These are phyloP conservation scores for Andrena chrysosceles DNA, from an alignment of 2,888 invertebrate genomes.

Conservation along the genomic window DNA sequence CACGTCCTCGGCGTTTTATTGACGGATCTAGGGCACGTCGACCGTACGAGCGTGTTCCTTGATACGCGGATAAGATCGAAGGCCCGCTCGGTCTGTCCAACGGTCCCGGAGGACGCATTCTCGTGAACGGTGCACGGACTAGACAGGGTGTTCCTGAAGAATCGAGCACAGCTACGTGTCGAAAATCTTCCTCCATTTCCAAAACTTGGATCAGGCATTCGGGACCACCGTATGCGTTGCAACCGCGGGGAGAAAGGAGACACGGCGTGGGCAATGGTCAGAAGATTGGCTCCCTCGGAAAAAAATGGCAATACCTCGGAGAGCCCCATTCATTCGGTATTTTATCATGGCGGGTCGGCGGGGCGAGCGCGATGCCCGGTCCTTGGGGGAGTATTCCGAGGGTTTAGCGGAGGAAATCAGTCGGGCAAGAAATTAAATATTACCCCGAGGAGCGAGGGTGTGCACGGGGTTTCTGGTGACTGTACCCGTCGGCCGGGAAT, in stretches of 20 bases:
- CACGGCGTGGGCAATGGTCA: slow-evolving; percentile 54
- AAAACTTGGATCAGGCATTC: not conserved
- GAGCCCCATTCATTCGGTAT: slow-evolving; percentile 69
- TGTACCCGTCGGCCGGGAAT: slow-evolving; percentile 61
- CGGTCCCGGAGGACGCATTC: not conserved
- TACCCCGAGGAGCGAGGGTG: slow-evolving; percentile 72
- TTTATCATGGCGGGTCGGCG: slow-evolving; percentile 70
- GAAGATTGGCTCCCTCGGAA: slow-evolving; percentile 62
- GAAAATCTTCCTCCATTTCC: not conserved
- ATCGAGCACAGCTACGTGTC: not conserved
- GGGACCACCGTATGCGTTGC: not conserved
- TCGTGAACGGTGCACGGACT: not conserved
- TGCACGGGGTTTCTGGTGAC: slow-evolving; percentile 38
- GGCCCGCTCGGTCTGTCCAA: not conserved
- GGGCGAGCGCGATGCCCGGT: slow-evolving; percentile 39
- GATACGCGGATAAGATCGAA: not conserved
- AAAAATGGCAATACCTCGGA: slow-evolving; percentile 69
- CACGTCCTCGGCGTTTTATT: not conserved
- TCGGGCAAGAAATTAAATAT: slow-evolving; percentile 83
- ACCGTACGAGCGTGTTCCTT: not conserved
- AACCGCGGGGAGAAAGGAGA: not conserved
- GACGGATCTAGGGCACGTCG: not conserved
- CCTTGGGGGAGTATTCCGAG: slow-evolving; percentile 66
- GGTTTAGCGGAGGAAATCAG: slow-evolving; percentile 74
- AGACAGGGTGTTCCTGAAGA: not conserved